Base-by-base conservation (phyloP, 2,797 vertebrate species). In the Chaenodraco wilsoni region DNA sequence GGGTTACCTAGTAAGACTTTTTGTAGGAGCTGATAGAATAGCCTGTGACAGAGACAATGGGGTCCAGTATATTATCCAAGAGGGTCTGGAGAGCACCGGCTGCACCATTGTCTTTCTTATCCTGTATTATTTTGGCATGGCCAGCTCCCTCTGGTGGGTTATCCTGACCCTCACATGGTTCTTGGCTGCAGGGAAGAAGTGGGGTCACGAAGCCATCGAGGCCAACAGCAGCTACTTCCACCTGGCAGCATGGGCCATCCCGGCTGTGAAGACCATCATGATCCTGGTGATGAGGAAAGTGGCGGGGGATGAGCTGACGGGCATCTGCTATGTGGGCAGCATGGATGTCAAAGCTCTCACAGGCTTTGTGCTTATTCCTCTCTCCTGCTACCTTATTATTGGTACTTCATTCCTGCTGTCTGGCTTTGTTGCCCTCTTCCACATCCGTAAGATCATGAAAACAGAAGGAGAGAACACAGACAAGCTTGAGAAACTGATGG, bases 151-250 rank as follows among this genome's bases (percentile, higher is more conserved):
- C 63, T 99, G 98, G 98, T 99, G 98, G 98, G 97, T 99, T 33
- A 96, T 99, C 76, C 91, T 99, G 75, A 98, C 98, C 0, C 89
- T 99, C 65, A 98, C 98, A 0, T 99, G 98, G 98, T 99, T 99
- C 84, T 93, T 99, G 60, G 98, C 98, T 0, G 98, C 98, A 0
- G 98, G 98, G 27, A 98, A 97, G 88, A 99, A 99, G 88, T 99
- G 98, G 98, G 98, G 98, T 23, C 98, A 99, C 0, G 98, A 99
- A 88, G 98, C 98, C 33, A 99, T 99, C 4, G 98, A 99, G 76
- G 98, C 98, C 61, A 96, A 98, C 95, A 99, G 98, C 90, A 97
- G 97, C 94, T 99, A 99, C 91, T 99, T 99, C 82, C 98, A 99
- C 90, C 88, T 99, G 90, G 97, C 96, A 0, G 98, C 98, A 0